These are phyloP conservation scores for Linnaemya vulpina DNA, from an alignment of 2,888 invertebrate species.

Conservation along the genomic window DNA sequence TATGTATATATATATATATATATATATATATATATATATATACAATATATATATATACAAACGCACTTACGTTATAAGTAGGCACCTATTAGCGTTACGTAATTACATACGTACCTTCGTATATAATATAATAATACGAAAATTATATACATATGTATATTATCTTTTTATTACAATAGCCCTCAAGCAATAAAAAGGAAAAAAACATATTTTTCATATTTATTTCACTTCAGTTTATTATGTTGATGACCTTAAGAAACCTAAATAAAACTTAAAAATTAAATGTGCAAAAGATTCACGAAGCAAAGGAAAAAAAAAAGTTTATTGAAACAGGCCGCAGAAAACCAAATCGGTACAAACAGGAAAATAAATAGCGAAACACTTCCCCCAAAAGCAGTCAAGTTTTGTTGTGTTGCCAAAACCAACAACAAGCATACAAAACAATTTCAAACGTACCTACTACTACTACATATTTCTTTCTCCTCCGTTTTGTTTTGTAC, in stretches of 20 bases:
- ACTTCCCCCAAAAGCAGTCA: slow-evolving; percentile 55
- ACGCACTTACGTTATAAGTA: neutral
- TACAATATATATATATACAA: neutral
- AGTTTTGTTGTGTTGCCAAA: slow-evolving; percentile 64
- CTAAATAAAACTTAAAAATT: slow-evolving; percentile 53
- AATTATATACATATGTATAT: too few relatives aligned
- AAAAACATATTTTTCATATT: slow-evolving; percentile 28
- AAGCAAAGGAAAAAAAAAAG: slow-evolving; percentile 9
- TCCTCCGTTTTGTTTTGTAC: neutral
- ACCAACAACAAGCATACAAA: slow-evolving; percentile 29
- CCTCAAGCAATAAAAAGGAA: slow-evolving; percentile 9
- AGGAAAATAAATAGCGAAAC: slow-evolving; percentile 28
- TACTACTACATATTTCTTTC: neutral
- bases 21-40: too few relatives aligned
- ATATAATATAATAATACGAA: too few relatives aligned
- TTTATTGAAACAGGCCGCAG: slow-evolving; percentile 37
- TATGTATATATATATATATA: neutral
- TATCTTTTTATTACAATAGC: too few relatives aligned
- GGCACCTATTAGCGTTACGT: too few relatives aligned
- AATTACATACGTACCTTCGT: too few relatives aligned
- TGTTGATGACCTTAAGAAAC: slow-evolving; percentile 80
- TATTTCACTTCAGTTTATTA: slow-evolving; percentile 73
- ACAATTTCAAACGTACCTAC: neutral
- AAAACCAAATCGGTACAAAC: slow-evolving; percentile 21
- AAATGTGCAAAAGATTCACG: neutral